Conservation (phyloP, 2,888 invertebrate species). For the Drosophila paranaensis region DNA sequence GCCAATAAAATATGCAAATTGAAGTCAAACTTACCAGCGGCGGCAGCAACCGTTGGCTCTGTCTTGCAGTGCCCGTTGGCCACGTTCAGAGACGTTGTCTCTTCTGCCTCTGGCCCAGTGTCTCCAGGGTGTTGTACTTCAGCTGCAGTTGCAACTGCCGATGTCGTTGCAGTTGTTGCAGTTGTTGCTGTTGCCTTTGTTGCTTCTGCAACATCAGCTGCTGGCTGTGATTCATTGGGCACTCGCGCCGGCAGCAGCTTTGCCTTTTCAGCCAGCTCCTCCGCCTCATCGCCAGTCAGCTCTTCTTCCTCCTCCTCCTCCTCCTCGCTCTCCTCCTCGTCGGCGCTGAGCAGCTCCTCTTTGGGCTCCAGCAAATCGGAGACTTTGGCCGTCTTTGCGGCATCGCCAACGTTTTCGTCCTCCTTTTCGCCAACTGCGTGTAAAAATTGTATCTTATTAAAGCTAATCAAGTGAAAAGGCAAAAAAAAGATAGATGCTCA, state of each 20-base stretch:
- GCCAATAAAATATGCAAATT: slow-evolving; percentile 82
- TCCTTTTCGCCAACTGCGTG: slow-evolving; percentile 72
- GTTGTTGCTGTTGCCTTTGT: slow-evolving; percentile 39
- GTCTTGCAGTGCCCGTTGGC: slow-evolving; percentile 66
- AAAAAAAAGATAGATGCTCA: not conserved
- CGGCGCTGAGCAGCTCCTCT: slow-evolving; percentile 78
- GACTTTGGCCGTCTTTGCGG: slow-evolving; percentile 36
- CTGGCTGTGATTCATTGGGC: slow-evolving; percentile 67
- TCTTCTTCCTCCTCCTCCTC: slow-evolving; percentile 47
- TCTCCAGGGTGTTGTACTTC: slow-evolving; percentile 71
- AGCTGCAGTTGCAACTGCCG: slow-evolving; percentile 47
- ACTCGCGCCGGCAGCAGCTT: slow-evolving; percentile 26
- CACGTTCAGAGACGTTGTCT: slow-evolving; percentile 34
- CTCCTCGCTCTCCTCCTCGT: slow-evolving; percentile 51
- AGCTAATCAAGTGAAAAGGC: slow-evolving; percentile 54
- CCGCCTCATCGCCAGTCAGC: slow-evolving; percentile 48
- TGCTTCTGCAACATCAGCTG: slow-evolving; percentile 64
- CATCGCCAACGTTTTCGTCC: slow-evolving; percentile 53
- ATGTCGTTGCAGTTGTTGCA: slow-evolving; percentile 17
- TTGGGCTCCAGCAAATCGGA: slow-evolving; percentile 77
- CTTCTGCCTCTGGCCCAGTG: slow-evolving; percentile 17
- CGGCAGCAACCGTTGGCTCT: slow-evolving; percentile 33
- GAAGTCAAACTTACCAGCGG: slow-evolving; percentile 78
- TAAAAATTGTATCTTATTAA: slow-evolving; percentile 22
- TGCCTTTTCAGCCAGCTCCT: slow-evolving; percentile 35